phyloP scores from a whole-genome alignment of 2,113 vertebrate species.

The Epinephelus cyanopodus region DNA sequence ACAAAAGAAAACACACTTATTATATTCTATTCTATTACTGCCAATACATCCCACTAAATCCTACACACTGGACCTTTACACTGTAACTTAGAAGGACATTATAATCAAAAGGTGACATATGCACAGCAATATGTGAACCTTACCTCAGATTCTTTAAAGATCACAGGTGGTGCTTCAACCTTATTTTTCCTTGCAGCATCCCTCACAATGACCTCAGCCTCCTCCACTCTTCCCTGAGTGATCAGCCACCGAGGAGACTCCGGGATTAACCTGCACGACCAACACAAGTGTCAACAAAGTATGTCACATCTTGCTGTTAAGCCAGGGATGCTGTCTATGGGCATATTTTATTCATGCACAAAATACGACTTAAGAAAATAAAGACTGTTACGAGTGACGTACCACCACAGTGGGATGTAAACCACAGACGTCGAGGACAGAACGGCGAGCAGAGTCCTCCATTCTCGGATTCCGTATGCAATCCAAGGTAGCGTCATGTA shows the following conservation, averaged over 20 bases:
- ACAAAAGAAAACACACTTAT: too few species aligned
- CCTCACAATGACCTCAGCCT: slow-evolving; percentile 90
- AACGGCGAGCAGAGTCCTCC: slow-evolving; percentile 89
- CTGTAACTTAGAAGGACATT: not conserved
- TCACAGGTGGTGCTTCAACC: slow-evolving; percentile 83
- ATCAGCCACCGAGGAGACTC: slow-evolving; percentile 95
- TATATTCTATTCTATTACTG: too few species aligned
- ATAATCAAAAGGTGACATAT: not conserved
- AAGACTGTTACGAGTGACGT: slow-evolving; percentile 57
- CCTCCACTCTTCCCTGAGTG: slow-evolving; percentile 87
- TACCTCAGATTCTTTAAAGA: slow-evolving; percentile 89
- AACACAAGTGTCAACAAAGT: not conserved
- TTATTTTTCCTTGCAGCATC: slow-evolving; percentile 89
- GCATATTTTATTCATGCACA: not conserved
- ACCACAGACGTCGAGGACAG: slow-evolving; percentile 87
- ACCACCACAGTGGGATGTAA: slow-evolving; percentile 92
- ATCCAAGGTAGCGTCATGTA: slow-evolving; percentile 93
- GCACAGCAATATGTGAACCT: not conserved
- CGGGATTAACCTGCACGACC: slow-evolving; percentile 88
- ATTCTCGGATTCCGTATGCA: slow-evolving; percentile 90
- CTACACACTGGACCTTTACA: too few species aligned
- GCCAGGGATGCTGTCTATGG: not conserved
- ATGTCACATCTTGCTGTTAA: not conserved
- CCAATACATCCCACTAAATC: too few species aligned
- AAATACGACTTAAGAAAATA: not conserved